These are phyloP conservation scores for Percina caprodes DNA, from an alignment of 2,113 vertebrate species.

Conservation along the genomic window DNA sequence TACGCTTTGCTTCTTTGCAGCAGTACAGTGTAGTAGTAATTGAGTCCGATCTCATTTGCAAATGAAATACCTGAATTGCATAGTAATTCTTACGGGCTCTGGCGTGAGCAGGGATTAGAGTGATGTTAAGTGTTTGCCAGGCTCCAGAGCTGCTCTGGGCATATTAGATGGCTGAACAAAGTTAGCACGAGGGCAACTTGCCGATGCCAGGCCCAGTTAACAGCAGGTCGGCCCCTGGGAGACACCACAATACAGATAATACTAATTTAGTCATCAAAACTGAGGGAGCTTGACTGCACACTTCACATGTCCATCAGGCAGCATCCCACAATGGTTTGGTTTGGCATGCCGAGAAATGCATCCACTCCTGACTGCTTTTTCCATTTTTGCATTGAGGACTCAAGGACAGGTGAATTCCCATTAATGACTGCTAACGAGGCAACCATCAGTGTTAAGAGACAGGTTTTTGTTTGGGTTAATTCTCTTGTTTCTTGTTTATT, in stretches of 20 bases:
- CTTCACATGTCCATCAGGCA: constrained; percentile 32
- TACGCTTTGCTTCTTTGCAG: constrained; percentile 6
- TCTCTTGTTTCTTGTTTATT: constrained; percentile 7
- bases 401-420: constrained; percentile 39
- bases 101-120: constrained; percentile 54
- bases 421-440: constrained; percentile 5
- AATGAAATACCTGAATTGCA: constrained; percentile 59
- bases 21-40: constrained; percentile 1
- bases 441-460: background rate
- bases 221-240: constrained; percentile 23
- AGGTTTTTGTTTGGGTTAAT: constrained; percentile 22
- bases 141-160: constrained; percentile 57
- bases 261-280: constrained; percentile 71
- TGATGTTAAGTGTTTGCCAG: constrained; percentile 67
- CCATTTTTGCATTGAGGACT: background rate
- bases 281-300: constrained; percentile 47
- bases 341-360: constrained; percentile 17
- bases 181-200: constrained; percentile 50
- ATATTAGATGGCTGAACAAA: constrained; percentile 69
- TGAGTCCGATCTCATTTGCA: constrained; percentile 54
- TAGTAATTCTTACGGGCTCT: constrained; percentile 46
- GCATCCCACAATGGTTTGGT: constrained; percentile 25
- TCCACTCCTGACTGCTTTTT: constrained; percentile 21
- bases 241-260: constrained; percentile 60
- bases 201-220: constrained; percentile 51